Conservation (phyloP, 30 jellyfish, hydroid and myxozoan genomes). For the Hydra vulgaris region DNA sequence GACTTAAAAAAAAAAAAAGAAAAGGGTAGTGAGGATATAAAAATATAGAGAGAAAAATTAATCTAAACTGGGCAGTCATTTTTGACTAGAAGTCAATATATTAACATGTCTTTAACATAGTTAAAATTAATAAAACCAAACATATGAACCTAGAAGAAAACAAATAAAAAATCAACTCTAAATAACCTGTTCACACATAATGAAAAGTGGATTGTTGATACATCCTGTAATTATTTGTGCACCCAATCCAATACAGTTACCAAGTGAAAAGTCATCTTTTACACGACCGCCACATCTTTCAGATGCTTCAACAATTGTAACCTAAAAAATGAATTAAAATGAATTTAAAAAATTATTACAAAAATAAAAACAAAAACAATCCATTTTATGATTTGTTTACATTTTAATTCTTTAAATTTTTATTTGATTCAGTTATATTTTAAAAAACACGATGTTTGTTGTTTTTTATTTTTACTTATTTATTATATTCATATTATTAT, state of each 20-base stretch:
- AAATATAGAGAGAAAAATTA: too few relatives aligned
- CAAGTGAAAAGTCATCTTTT: constrained; percentile 58
- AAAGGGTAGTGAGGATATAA: too few relatives aligned
- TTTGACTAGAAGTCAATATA: too few relatives aligned
- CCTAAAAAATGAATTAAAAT: constrained; percentile 30
- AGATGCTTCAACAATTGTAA: constrained; percentile 63
- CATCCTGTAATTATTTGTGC: constrained; percentile 93
- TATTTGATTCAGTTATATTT: too few relatives aligned
- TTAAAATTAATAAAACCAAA: neutral
- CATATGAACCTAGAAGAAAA: neutral
- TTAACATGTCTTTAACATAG: too few relatives aligned
- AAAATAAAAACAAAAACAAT: neutral
- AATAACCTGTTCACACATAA: constrained; percentile 69
- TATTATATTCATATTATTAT: too few relatives aligned
- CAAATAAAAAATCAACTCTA: neutral
- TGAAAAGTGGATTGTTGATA: constrained; percentile 54
- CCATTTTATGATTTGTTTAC: too few relatives aligned
- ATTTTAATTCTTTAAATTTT: too few relatives aligned
- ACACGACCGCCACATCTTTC: constrained; percentile 83
- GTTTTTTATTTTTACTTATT: too few relatives aligned
- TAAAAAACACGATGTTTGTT: too few relatives aligned
- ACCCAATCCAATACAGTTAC: constrained; percentile 65
- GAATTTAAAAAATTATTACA: neutral
- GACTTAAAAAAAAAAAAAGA: too few relatives aligned
- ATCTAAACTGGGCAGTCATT: too few relatives aligned